Evolutionary conservation across 2,113 vertebrate species (phyloP).

Genomic region (Burhinus bistriatus): DNA sequence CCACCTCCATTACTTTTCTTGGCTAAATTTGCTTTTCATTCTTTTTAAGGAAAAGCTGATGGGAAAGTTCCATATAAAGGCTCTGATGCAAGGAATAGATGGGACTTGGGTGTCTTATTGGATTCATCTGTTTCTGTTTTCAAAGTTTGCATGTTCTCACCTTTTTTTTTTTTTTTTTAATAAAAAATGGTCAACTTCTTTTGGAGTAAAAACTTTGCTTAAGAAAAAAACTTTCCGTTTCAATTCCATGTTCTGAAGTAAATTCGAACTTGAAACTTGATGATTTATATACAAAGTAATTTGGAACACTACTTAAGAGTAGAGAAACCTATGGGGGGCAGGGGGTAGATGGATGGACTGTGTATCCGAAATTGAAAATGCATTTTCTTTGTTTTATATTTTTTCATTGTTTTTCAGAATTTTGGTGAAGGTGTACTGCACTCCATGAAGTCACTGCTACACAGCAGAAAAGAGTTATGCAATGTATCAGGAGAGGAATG

Average conservation of each 20-base stretch:
- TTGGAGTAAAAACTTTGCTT: neutral
- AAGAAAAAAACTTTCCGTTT: neutral
- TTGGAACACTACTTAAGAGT: neutral
- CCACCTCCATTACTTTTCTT: neutral
- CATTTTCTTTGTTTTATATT: neutral
- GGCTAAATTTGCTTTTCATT: neutral
- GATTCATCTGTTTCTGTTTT: neutral
- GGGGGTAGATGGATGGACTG: neutral
- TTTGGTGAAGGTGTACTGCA: slow-evolving; percentile 82
- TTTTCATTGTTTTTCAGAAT: slow-evolving; percentile 72
- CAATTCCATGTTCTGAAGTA: neutral
- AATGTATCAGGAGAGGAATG: slow-evolving; percentile 77
- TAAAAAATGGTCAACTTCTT: neutral
- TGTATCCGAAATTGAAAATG: neutral
- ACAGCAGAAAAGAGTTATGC: slow-evolving; percentile 89
- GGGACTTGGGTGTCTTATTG: neutral
- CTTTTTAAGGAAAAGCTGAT: neutral
- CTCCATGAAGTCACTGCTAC: slow-evolving; percentile 84
- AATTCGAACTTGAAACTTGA: neutral
- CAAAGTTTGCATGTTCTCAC: neutral
- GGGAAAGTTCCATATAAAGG: neutral
- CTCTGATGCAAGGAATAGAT: neutral
- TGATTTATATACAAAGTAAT: neutral
- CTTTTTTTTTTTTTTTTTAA: neutral
- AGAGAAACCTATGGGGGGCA: neutral